These are phyloP conservation scores for Drosophila tanythrix DNA, from an alignment of 2,888 invertebrate genomes.

Conservation along the genomic window DNA sequence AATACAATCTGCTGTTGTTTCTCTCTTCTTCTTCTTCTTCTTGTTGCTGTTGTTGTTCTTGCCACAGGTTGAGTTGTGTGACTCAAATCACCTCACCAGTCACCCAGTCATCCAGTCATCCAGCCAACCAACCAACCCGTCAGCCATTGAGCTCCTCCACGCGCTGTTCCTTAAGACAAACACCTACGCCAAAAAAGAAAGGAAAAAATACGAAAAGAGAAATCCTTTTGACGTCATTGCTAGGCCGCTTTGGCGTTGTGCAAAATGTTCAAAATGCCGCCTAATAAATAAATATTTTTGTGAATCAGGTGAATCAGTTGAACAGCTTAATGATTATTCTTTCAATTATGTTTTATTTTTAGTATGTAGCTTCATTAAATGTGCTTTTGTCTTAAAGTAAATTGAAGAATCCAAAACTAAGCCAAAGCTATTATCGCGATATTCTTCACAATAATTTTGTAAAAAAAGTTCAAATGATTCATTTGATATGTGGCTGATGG, in stretches of 20 bases:
- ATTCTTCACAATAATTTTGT: background rate
- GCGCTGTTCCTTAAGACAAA: conserved; percentile 43
- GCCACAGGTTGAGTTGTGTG: conserved; percentile 41
- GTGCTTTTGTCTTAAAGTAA: background rate
- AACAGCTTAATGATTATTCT: background rate
- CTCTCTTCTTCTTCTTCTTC: conserved; percentile 17
- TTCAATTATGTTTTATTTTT: background rate
- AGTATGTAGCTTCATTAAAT: background rate
- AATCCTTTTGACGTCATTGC: conserved; percentile 74
- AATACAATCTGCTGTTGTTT: conserved; percentile 30
- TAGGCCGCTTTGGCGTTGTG: conserved; percentile 19
- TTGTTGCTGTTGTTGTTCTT: conserved; percentile 7
- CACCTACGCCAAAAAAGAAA: conserved; percentile 57
- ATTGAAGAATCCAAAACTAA: background rate
- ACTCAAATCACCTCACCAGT: conserved; percentile 44
- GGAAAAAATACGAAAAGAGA: background rate
- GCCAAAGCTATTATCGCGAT: background rate
- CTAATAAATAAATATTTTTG: background rate
- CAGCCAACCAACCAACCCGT: conserved; percentile 27
- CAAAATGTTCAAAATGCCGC: background rate
- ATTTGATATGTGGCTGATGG: background rate
- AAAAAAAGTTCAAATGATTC: too few relatives aligned
- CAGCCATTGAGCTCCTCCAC: conserved; percentile 50
- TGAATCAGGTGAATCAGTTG: background rate
- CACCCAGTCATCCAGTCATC: conserved; percentile 24